phyloP scores from a whole-genome alignment of 2,888 invertebrate species.

The Saturnia japonica region DNA sequence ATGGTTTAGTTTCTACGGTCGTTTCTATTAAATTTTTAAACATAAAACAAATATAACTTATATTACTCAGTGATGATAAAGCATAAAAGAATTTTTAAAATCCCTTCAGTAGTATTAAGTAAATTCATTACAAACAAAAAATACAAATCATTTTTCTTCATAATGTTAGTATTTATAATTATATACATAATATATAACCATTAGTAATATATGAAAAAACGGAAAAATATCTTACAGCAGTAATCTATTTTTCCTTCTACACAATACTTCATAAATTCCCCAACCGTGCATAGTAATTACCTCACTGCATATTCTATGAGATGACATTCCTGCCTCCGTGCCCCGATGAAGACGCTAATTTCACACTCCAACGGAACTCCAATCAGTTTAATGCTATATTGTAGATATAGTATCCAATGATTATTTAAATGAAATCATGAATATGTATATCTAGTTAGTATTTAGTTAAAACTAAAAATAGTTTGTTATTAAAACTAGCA shows the following conservation, averaged over 20 bases:
- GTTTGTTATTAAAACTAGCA: too few species aligned
- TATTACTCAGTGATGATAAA: too few species aligned
- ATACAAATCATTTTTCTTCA: too few species aligned
- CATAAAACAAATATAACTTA: too few species aligned
- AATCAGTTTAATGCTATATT: slow-evolving; percentile 56
- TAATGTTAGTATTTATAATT: too few species aligned
- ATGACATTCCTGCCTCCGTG: slow-evolving; percentile 39
- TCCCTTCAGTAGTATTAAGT: too few species aligned
- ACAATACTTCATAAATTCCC: not conserved
- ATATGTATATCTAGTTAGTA: not conserved
- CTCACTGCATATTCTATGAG: slow-evolving; percentile 52
- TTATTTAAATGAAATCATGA: not conserved
- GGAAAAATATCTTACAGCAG: not conserved
- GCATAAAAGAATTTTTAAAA: too few species aligned
- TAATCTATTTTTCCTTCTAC: not conserved
- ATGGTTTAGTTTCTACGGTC: too few species aligned
- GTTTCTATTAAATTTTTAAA: too few species aligned
- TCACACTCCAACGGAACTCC: slow-evolving; percentile 61
- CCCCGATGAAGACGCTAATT: slow-evolving; percentile 57
- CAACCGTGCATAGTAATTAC: slow-evolving; percentile 29
- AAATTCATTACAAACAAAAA: too few species aligned
- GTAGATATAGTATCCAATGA: not conserved
- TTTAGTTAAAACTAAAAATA: not conserved
- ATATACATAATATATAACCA: too few species aligned
- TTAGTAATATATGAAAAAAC: too few species aligned